A percentile compares a stretch with the other conserved stretches of the same genome.
phyloP scores from a whole-genome alignment of 1,140 invertebrate genomes.

The Drosophila carrolli region DNA sequence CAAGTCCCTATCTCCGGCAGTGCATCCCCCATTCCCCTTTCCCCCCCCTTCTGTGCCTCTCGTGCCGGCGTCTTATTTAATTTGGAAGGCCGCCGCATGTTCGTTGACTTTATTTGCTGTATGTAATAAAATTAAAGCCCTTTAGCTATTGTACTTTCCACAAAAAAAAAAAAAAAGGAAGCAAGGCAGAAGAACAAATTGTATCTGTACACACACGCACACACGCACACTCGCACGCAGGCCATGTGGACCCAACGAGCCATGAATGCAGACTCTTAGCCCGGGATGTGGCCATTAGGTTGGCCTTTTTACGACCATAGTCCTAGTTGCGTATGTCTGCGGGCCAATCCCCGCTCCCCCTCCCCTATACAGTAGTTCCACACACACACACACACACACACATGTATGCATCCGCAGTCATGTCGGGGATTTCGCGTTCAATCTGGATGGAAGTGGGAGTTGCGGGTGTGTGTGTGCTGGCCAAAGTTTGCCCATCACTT shows the following conservation, averaged over 20 bases:
- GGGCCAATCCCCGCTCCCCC: too few species aligned
- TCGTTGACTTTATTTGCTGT: slow-evolving; percentile 82
- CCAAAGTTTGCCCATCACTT: slow-evolving; percentile 38
- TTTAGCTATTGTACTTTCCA: slow-evolving; percentile 78
- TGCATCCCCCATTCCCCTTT: too few species aligned
- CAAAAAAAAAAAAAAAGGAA: slow-evolving; percentile 15
- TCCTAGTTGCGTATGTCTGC: slow-evolving; percentile 36
- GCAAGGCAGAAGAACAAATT: slow-evolving; percentile 62
- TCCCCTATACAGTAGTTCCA: too few species aligned
- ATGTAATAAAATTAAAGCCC: slow-evolving; percentile 83
- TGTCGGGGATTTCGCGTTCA: slow-evolving; percentile 34
- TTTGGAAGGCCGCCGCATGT: slow-evolving; percentile 71
- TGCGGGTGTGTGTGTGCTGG: too few species aligned
- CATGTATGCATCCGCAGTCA: slow-evolving; percentile 16
- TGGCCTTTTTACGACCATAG: slow-evolving; percentile 70
- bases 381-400: too few species aligned
- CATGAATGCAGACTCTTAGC: slow-evolving; percentile 78
- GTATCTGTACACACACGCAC: slow-evolving; percentile 45
- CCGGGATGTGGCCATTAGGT: slow-evolving; percentile 77
- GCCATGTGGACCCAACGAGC: slow-evolving; percentile 62
- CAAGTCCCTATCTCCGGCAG: background rate
- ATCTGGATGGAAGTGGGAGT: background rate
- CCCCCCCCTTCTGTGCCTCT: background rate
- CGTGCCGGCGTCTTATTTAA: slow-evolving; percentile 72
- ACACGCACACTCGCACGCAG: slow-evolving; percentile 10